phyloP scores from a whole-genome alignment of 2,797 vertebrate genomes.

The Vespertilio murinus region DNA sequence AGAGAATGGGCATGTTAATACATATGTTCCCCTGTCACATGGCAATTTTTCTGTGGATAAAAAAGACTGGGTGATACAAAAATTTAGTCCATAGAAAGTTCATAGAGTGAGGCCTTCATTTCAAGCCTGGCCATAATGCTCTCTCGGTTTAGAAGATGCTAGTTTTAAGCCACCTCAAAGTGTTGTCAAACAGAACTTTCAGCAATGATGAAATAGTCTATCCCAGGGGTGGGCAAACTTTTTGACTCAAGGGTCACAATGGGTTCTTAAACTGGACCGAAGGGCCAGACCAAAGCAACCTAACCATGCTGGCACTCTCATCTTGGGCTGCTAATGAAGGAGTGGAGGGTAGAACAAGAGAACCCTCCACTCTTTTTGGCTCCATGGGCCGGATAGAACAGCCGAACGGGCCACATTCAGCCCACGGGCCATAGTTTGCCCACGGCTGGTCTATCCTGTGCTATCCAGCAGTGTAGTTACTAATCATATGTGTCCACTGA shows the following conservation, averaged over 20 bases:
- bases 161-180: conserved; percentile 10
- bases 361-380: too few species aligned
- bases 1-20: background rate
- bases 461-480: background rate
- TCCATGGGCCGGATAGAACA: too few species aligned
- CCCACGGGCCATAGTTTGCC: too few species aligned
- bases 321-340: too few species aligned
- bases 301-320: too few species aligned
- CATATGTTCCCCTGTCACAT: conserved; percentile 61
- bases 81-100: background rate
- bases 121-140: background rate
- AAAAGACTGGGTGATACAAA: background rate
- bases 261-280: too few species aligned
- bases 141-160: background rate
- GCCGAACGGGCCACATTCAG: too few species aligned
- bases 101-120: background rate
- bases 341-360: too few species aligned
- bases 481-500: background rate
- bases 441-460: background rate
- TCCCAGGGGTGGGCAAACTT: too few species aligned
- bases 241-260: too few species aligned
- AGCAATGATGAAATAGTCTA: background rate
- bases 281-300: too few species aligned
- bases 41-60: conserved; percentile 48
- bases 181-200: background rate